A percentile compares a stretch with the other conserved stretches of the same genome.
These are phyloP conservation scores for Daubentonia madagascariensis DNA, from an alignment of 2,113 vertebrate species.

Conservation along the genomic window DNA sequence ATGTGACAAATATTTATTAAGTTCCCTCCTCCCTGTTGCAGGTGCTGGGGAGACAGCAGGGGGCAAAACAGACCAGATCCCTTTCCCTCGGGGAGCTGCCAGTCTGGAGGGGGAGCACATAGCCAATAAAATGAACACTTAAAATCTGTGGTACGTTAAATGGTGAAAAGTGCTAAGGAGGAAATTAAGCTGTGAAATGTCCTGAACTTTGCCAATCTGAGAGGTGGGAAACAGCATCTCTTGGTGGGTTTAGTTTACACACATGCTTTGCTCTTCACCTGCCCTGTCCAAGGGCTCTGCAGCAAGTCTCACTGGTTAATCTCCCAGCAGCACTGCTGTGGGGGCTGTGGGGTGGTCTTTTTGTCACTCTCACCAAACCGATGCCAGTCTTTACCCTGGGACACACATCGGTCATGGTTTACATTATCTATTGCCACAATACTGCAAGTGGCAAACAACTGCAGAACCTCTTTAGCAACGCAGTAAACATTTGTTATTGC, in stretches of 20 bases:
- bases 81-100: background rate
- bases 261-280: rapidly evolving
- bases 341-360: background rate
- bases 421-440: too few species aligned
- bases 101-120: too few species aligned
- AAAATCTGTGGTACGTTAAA: background rate
- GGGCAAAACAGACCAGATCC: background rate
- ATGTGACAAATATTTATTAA: background rate
- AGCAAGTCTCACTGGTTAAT: background rate
- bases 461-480: background rate
- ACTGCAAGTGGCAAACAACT: background rate
- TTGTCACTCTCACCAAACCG: rapidly evolving
- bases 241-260: rapidly evolving
- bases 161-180: background rate
- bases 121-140: rapidly evolving
- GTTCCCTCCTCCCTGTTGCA: background rate
- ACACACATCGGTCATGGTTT: background rate
- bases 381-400: background rate
- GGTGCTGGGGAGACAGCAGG: background rate
- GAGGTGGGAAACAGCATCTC: background rate
- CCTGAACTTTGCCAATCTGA: rapidly evolving
- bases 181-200: rapidly evolving
- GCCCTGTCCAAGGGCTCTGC: background rate
- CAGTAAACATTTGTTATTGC: rapidly evolving
- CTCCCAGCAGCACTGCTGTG: background rate